These are phyloP conservation scores for Callipepla squamata DNA, from an alignment of 2,113 vertebrate genomes.

Conservation along the genomic window DNA sequence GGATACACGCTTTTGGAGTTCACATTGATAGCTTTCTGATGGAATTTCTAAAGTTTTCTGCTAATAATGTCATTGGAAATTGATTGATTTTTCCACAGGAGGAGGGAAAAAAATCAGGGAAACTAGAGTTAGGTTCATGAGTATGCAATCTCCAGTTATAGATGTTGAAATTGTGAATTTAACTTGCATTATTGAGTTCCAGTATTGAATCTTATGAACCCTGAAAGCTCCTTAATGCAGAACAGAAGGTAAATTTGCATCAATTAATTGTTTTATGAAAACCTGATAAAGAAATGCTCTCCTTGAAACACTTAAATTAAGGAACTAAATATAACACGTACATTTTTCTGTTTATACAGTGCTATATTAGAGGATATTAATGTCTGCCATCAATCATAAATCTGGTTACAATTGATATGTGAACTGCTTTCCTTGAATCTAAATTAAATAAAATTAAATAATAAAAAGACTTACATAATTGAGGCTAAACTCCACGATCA, in stretches of 20 bases:
- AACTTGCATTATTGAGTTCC: slow-evolving; percentile 26
- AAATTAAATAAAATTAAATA: not conserved
- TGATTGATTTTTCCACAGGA: slow-evolving; percentile 2
- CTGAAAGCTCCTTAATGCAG: slow-evolving; percentile 39
- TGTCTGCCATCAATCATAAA: slow-evolving; percentile 6
- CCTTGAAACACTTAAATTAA: slow-evolving; percentile 67
- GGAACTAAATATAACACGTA: slow-evolving; percentile 36
- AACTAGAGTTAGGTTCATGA: not conserved
- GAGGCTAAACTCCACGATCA: not conserved
- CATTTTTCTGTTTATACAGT: not conserved
- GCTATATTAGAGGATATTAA: not conserved
- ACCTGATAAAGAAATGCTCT: slow-evolving; percentile 40
- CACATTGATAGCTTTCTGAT: slow-evolving; percentile 43
- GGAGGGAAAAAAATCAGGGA: not conserved
- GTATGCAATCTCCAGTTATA: not conserved
- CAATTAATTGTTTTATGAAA: slow-evolving; percentile 59
- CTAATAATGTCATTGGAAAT: not conserved
- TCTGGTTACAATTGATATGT: not conserved
- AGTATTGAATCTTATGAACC: not conserved
- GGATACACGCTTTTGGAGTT: slow-evolving; percentile 49
- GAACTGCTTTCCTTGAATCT: not conserved
- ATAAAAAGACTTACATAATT: not conserved
- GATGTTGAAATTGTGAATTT: slow-evolving; percentile 9
- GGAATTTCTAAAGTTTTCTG: not conserved
- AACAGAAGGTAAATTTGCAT: slow-evolving; percentile 60